These are phyloP conservation scores for Hylaeus volcanicus DNA, from an alignment of 1,140 invertebrate species.

Conservation along the genomic window DNA sequence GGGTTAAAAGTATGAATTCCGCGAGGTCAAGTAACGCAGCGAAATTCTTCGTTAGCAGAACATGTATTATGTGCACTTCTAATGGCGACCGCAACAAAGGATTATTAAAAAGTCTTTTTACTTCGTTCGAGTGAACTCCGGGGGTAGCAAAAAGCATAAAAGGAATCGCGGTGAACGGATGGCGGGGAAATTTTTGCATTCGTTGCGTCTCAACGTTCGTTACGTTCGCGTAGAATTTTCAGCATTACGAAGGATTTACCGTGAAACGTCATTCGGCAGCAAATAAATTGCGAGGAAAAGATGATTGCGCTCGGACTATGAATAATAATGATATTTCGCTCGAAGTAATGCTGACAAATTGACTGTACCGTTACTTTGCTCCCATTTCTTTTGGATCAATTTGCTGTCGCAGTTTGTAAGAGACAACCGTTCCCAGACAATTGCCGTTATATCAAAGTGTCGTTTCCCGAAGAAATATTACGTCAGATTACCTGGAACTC, in stretches of 20 bases:
- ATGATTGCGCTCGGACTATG: not conserved
- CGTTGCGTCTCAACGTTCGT: not conserved
- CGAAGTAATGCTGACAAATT: not conserved
- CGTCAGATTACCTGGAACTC: conserved; percentile 13
- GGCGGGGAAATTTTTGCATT: not conserved
- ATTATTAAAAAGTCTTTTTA: conserved; percentile 2
- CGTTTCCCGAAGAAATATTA: conserved; percentile 25
- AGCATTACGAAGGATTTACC: not conserved
- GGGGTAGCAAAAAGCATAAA: not conserved
- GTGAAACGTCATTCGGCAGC: not conserved
- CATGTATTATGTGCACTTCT: not conserved
- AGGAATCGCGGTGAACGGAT: not conserved
- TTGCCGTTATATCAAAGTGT: conserved; percentile 26
- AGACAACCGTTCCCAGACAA: conserved; percentile 23
- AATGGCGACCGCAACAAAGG: not conserved
- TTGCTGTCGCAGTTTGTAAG: conserved; percentile 2
- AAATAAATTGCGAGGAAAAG: not conserved
- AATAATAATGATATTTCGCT: not conserved
- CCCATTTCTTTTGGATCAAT: conserved; percentile 9
- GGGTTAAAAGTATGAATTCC: not conserved
- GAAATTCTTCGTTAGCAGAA: not conserved
- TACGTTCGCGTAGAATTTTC: not conserved
- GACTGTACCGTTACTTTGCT: no score
- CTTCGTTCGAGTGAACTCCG: not conserved
- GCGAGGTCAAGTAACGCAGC: not conserved